These are phyloP conservation scores for Sphaerodactylus townsendi DNA, from an alignment of 2,113 vertebrate genomes.

Conservation along the genomic window DNA sequence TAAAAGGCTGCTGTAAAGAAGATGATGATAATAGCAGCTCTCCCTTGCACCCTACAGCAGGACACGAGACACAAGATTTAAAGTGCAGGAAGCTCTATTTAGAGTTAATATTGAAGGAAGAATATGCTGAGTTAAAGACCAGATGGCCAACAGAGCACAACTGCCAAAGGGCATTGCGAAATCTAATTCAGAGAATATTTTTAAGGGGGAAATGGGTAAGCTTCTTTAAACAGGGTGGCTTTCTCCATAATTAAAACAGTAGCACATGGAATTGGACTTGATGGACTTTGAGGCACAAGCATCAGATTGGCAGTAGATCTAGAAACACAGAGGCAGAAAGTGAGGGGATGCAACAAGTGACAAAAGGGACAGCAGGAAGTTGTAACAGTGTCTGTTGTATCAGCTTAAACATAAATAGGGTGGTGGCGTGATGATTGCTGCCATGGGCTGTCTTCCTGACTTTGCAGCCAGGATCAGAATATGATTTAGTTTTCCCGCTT, in stretches of 20 bases:
- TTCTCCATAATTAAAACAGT: background rate
- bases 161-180: background rate
- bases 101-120: background rate
- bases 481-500: background rate
- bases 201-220: background rate
- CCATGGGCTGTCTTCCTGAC: background rate
- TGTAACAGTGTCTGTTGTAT: background rate
- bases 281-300: background rate
- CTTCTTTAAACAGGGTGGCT: background rate
- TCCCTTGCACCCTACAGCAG: background rate
- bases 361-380: background rate
- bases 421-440: no score
- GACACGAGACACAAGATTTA: background rate
- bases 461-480: background rate
- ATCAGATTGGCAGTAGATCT: background rate
- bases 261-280: background rate
- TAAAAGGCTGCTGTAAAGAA: background rate
- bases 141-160: background rate
- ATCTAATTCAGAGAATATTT: background rate
- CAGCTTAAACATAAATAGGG: no score
- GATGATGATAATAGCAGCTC: background rate
- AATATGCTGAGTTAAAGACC: background rate
- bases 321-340: background rate
- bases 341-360: background rate
- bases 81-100: background rate